Percentiles rank a stretch among this genome's conserved stretches.
Conservation (phyloP, 2,113 vertebrate species). For the Dissostichus mawsoni region DNA sequence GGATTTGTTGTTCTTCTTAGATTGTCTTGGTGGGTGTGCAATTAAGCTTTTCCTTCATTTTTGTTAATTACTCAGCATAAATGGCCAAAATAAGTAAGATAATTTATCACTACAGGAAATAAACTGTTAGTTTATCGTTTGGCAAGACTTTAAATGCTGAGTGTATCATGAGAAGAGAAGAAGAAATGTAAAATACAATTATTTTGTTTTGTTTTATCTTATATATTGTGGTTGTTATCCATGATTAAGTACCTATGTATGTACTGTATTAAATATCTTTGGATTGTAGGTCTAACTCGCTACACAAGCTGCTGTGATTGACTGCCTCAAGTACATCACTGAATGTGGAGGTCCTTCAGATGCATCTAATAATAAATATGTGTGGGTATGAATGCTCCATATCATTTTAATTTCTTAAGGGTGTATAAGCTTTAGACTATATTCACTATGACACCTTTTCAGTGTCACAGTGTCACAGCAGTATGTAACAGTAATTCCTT, state of each 20-base stretch:
- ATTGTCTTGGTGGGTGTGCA: conserved; percentile 35
- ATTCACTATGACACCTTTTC: not conserved
- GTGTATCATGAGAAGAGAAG: not conserved
- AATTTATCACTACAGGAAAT: conserved; percentile 6
- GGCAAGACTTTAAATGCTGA: not conserved
- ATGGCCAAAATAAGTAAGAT: conserved; percentile 35
- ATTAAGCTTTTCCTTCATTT: conserved; percentile 20
- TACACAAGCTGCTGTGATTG: too few species aligned
- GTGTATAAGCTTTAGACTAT: not conserved
- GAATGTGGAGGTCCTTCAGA: too few species aligned
- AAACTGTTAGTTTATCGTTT: not conserved
- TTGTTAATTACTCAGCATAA: conserved; percentile 26
- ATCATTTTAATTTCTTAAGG: not conserved
- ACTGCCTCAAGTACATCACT: too few species aligned
- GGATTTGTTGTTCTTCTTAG: conserved; percentile 33
- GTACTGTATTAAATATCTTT: too few species aligned
- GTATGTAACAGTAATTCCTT: not conserved
- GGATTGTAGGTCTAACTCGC: too few species aligned
- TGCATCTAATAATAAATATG: too few species aligned
- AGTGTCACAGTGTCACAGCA: not conserved
- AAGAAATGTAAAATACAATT: too few species aligned
- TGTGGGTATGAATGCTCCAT: not conserved
- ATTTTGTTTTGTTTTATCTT: too few species aligned
- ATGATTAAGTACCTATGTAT: too few species aligned
- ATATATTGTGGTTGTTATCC: too few species aligned